A percentile compares a stretch with the other conserved stretches of the same genome.
Evolutionary conservation across 2,888 invertebrate genomes (phyloP).

Genomic region (Netelia melanura): DNA sequence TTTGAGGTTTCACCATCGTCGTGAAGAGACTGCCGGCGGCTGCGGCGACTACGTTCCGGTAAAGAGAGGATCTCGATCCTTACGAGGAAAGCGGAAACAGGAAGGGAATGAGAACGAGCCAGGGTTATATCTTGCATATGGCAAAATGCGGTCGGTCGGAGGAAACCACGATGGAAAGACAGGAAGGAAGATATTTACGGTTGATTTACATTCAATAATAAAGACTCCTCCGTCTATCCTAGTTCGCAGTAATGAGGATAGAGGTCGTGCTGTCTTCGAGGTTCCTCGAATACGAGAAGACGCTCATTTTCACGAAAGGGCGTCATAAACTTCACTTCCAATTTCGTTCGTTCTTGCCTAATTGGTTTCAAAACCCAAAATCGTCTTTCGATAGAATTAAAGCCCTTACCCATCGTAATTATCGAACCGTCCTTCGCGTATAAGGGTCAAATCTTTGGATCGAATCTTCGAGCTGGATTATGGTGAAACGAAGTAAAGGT

Average conservation of each 20-base stretch:
- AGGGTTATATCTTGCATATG: slow-evolving; percentile 31
- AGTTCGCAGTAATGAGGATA: slow-evolving; percentile 22
- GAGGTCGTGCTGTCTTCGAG: slow-evolving; percentile 56
- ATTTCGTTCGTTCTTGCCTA: no score
- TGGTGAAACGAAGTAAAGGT: neutral
- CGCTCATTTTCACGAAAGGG: no score
- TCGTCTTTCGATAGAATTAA: neutral
- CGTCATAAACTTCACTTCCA: no score
- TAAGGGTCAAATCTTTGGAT: slow-evolving; percentile 24
- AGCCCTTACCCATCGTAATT: neutral
- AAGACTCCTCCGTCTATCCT: slow-evolving; percentile 26
- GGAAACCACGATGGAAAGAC: slow-evolving; percentile 42
- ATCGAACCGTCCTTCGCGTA: neutral
- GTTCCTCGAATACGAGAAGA: slow-evolving; percentile 62
- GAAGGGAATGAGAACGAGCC: slow-evolving; percentile 65
- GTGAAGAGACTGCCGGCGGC: slow-evolving; percentile 47
- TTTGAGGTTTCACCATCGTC: slow-evolving; percentile 61
- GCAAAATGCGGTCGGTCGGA: slow-evolving; percentile 30
- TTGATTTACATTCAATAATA: slow-evolving; percentile 72
- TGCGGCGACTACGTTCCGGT: slow-evolving; percentile 37
- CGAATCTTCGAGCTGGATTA: slow-evolving; percentile 8
- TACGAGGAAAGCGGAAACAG: slow-evolving; percentile 68
- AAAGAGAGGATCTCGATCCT: slow-evolving; percentile 62
- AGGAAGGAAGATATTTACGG: slow-evolving; percentile 68
- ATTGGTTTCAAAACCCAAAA: no score